Base-by-base conservation (phyloP, 64 coral and sea anemone genomes). In the Actinia tenebrosa region DNA sequence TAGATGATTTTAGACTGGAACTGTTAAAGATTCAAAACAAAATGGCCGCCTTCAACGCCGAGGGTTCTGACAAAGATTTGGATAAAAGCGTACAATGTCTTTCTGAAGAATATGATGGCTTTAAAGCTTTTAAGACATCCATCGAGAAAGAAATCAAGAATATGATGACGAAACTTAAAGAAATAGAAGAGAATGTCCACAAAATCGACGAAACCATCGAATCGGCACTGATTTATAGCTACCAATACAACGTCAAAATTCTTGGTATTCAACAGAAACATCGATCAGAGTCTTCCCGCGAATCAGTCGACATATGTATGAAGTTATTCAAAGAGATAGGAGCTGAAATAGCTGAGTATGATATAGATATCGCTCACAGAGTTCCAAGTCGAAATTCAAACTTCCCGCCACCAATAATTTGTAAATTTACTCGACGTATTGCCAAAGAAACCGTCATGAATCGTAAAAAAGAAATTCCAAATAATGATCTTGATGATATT, bases 331-430 rank as follows among this genome's bases (percentile, higher is more conserved):
- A 8, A 42, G 77, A 87, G 77, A 62, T 91, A 83, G 77, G 45
- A 81, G 84, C 45, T 64, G 62, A 82, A 62, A 64, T 91, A 69
- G 61, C 27, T 18, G 64, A 37, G 17, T 54, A 87, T 77, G 89
- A 91, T 60, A 91, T 87, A 64, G 85, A 82, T 87, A 87, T 56
- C 18, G 84, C 84, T 79, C 89, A 87, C 64, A 47, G 85, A 87
- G 44, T 56, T 27, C 77, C 77, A 20, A 64, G 63, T 55, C 86
- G 52, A 52, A 56, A 66, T 37, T 37, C 46, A 60, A 53, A 59
- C 44, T 26, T 37, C 54, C 83, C 60, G 30, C 47, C 30, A 83
- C 89, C 54, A 19, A 89, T 89, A 60, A 53, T 87, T 87, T 87
- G 86, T 46, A 87, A 86, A 86, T 86, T 86, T 64, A 64, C 64